phyloP scores from a whole-genome alignment of 2,888 invertebrate species.

The Mesoligia furuncula region DNA sequence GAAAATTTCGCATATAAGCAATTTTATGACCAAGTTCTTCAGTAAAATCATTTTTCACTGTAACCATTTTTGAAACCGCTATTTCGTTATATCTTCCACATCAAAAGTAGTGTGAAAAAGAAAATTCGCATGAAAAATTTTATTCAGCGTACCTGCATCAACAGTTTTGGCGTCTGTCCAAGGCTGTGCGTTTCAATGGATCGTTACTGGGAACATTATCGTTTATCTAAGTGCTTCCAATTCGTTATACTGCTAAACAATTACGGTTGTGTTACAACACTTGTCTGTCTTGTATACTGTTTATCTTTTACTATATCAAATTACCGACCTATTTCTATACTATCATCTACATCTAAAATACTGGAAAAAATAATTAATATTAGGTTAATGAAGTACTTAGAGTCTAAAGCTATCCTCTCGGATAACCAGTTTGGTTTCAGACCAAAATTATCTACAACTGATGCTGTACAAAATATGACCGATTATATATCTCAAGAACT shows the following conservation, averaged over 20 bases:
- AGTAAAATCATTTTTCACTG: neutral
- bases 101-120: slow-evolving; percentile 26
- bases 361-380: too few species aligned
- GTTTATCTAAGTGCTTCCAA: slow-evolving; percentile 70
- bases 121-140: slow-evolving; percentile 42
- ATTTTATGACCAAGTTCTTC: neutral
- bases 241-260: slow-evolving; percentile 65
- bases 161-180: slow-evolving; percentile 79
- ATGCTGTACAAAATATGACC: too few species aligned
- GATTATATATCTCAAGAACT: too few species aligned
- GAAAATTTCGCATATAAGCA: slow-evolving; percentile 1
- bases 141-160: slow-evolving; percentile 72
- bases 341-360: too few species aligned
- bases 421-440: too few species aligned
- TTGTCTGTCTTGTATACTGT: slow-evolving; percentile 42
- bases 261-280: slow-evolving; percentile 61
- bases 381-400: too few species aligned
- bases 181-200: slow-evolving; percentile 81
- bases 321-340: too few species aligned
- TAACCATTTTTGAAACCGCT: neutral
- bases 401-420: too few species aligned
- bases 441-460: too few species aligned
- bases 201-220: slow-evolving; percentile 76
- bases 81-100: slow-evolving; percentile 15
- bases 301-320: slow-evolving; percentile 54